Percentiles rank a stretch among this genome's conserved stretches.
These are phyloP conservation scores for Pelobates cultripes DNA, from an alignment of 2,797 vertebrate genomes.

Conservation along the genomic window DNA sequence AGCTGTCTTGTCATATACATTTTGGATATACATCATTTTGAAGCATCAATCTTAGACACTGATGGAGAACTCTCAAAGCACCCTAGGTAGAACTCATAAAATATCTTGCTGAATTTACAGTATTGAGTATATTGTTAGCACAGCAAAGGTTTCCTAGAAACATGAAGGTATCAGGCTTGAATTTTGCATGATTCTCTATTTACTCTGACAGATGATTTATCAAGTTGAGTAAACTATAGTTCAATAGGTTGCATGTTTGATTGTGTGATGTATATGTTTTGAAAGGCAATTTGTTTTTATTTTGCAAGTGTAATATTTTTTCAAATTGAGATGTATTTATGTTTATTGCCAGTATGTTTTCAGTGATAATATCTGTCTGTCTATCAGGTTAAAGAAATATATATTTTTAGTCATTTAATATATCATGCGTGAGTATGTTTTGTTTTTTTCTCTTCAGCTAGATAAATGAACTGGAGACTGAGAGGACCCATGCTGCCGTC, in stretches of 20 bases:
- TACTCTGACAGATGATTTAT: slow-evolving; percentile 43
- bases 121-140: slow-evolving; percentile 29
- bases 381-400: no score
- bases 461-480: no score
- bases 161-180: slow-evolving; percentile 11
- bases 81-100: not conserved
- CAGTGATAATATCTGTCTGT: not conserved
- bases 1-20: no score
- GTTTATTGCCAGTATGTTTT: slow-evolving; percentile 13
- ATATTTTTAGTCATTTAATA: no score
- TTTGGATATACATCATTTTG: not conserved
- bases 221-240: slow-evolving; percentile 36
- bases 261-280: slow-evolving; percentile 35
- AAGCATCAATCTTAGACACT: not conserved
- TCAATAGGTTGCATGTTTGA: slow-evolving; percentile 39
- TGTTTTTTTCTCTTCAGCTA: no score
- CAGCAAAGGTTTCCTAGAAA: slow-evolving; percentile 25
- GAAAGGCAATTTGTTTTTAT: slow-evolving; percentile 44
- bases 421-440: no score
- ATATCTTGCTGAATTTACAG: not conserved
- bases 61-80: not conserved
- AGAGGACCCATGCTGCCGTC: no score
- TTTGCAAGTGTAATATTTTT: slow-evolving; percentile 18
- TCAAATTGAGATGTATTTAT: slow-evolving; percentile 38
- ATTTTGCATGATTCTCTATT: slow-evolving; percentile 25